Evolutionary conservation across 53 echinoderm and acorn worm genomes (phyloP).

Genomic region (Pentamera pediparva): DNA sequence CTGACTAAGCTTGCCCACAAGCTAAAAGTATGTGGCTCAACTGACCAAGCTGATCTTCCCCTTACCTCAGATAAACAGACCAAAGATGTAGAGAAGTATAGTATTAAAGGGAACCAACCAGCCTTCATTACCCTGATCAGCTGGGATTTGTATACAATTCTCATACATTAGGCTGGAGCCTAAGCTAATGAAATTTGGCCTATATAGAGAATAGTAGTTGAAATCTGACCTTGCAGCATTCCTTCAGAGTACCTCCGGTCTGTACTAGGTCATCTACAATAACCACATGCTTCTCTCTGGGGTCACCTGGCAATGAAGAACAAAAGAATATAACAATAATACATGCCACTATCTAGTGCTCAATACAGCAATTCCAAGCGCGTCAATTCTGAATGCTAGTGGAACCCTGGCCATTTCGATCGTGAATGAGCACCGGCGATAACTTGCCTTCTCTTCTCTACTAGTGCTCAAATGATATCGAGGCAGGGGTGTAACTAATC

Average conservation of each 20-base stretch:
- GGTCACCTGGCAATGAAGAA: conserved; percentile 56
- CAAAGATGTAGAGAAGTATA: not conserved
- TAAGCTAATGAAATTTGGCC: not conserved
- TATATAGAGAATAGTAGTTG: not conserved
- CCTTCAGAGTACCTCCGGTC: conserved; percentile 83
- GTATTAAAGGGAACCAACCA: not conserved
- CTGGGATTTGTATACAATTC: not conserved
- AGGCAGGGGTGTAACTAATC: no score
- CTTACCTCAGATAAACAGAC: no score
- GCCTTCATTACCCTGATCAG: not conserved
- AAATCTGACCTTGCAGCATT: conserved; percentile 76
- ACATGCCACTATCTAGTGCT: no score
- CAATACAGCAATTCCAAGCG: no score
- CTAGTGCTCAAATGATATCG: no score
- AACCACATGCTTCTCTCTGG: conserved; percentile 70
- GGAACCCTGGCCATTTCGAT: no score
- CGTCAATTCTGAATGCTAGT: no score
- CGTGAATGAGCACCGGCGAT: no score
- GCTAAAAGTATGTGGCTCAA: no score
- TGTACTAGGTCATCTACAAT: conserved; percentile 95
- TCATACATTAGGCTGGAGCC: not conserved
- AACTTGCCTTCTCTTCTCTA: no score
- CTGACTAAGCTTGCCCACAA: no score
- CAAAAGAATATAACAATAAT: not conserved
- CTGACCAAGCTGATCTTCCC: no score